Conservation (phyloP, 2,888 invertebrate genomes). For the Abscondita cerata region DNA sequence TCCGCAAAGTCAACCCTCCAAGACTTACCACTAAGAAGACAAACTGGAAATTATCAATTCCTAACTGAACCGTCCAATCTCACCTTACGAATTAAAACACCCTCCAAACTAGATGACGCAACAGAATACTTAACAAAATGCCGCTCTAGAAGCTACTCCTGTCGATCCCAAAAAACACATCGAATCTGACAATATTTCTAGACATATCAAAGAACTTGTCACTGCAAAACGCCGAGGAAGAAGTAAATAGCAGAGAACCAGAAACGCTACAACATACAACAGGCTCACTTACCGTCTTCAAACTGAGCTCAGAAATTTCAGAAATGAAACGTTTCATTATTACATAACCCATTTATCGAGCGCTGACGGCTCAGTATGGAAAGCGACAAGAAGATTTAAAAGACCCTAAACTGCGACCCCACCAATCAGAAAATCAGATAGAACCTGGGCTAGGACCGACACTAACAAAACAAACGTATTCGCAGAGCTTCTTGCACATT, state of each 20-base stretch:
- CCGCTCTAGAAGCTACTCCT: slow-evolving; percentile 2
- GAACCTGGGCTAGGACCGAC: too few species aligned
- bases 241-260: too few species aligned
- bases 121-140: slow-evolving; percentile 10
- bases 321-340: slow-evolving; percentile 6
- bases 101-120: slow-evolving; percentile 9
- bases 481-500: not conserved
- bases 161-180: not conserved
- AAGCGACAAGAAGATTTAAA: not conserved
- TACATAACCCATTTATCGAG: slow-evolving; percentile 3
- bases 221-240: too few species aligned
- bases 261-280: not conserved
- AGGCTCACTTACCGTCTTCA: not conserved
- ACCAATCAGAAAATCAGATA: too few species aligned
- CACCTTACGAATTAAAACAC: slow-evolving; percentile 9
- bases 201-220: not conserved
- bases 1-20: slow-evolving; percentile 8
- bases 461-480: not conserved
- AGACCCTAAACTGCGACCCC: too few species aligned
- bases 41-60: slow-evolving; percentile 6
- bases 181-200: not conserved
- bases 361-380: not conserved
- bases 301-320: not conserved
- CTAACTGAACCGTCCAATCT: slow-evolving; percentile 1
- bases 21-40: slow-evolving; percentile 6